Evolutionary conservation across 2,888 invertebrate species (phyloP), one percentile per base, ranked within the genome.

Genomic region (Dugesia japonica): DNA sequence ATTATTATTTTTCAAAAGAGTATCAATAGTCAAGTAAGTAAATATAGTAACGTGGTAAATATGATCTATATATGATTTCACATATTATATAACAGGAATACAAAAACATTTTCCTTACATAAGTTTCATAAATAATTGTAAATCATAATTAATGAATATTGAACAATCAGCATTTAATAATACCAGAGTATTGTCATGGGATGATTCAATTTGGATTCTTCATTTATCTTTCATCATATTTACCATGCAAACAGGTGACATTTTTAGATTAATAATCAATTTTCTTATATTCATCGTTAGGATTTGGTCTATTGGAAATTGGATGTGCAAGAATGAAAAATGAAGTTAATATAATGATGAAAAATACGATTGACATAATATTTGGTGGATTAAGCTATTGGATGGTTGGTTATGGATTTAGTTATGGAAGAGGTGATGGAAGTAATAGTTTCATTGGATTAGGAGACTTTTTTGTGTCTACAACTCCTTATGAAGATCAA

Each of bases 281-380:
- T n/a, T 31, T 31, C 31, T 4, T 7, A 31, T 27, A n/a, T 26
- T 26, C 26, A 15, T 20, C 73, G 9, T 17, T 81, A 91, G 92
- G 93, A 33, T 94, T 93, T 82, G 92, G 92, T 0, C 90, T 94
- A 89, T 84, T 94, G 80, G 93, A 93, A 83, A 91, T 92, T 0
- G 93, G 93, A 0, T 92, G 91, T 81, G 93, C 93, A 0, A 80
- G 79, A 9, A 77, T 80, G 28, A 82, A 93, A 85, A 94, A 93
- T 82, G 93, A 93, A 86, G 92, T 92, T 0, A 93, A 93, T 83
- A 93, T 94, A 77, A 94, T 94, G 94, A 92, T 94, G 90, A 94
- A 94, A 84, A 94, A 94, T 82, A 89, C 92, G 0, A 91, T 92
- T 0, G 94, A 94, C 81, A 92, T 94, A 74, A 91, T 92, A 0